Base-by-base conservation (phyloP, 1,140 invertebrate species). In the Megathymus violae region DNA sequence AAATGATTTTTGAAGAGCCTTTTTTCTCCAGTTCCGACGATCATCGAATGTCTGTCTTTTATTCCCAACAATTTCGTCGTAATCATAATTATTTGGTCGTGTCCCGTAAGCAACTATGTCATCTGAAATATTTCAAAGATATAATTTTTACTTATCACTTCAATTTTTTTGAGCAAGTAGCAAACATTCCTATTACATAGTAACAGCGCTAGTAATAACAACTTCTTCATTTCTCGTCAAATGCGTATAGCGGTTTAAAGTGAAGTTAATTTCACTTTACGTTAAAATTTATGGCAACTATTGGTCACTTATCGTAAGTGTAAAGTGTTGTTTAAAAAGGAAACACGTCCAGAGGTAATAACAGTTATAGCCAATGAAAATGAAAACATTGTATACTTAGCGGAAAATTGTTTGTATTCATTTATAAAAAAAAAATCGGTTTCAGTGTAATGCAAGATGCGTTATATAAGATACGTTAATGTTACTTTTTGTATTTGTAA, bases 1-100 rank as follows among this genome's bases (percentile, higher is more conserved):
- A 11, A 59, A 44, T 38, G 79, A 67, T 67, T 84, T 81, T 47
- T 79, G 41, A 14, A 85, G 65, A 7, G 76, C 76, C 52, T 87
- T 87, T 62, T 85, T 85, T 59, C 85, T 80, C 84, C 84, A 88
- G 51, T 83, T 82, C 36, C 82, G 69, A 34, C 85, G 74, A 34
- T 87, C 84, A 14, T 85, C 79, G 22, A 82, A 52, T 1, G 77
- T 73, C 56, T 85, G 82, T 58, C 79, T 76, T 63, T 85, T 88
- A 22, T 67, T 77, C 25, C 54, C 66, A n/a, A 85, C 82, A 6
- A 66, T 50, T 31, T 89, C 85, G 15, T 87, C 80, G 27, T 87
- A 86, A 56, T 89, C 84, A 34, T 82, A 89, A 65, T 59, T 70
- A 38, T 64, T 75, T 17, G 67, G 43, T 72, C 79, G 75, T 3